Conservation (phyloP, 2,797 vertebrate species). For the Nannoperca obscura region DNA sequence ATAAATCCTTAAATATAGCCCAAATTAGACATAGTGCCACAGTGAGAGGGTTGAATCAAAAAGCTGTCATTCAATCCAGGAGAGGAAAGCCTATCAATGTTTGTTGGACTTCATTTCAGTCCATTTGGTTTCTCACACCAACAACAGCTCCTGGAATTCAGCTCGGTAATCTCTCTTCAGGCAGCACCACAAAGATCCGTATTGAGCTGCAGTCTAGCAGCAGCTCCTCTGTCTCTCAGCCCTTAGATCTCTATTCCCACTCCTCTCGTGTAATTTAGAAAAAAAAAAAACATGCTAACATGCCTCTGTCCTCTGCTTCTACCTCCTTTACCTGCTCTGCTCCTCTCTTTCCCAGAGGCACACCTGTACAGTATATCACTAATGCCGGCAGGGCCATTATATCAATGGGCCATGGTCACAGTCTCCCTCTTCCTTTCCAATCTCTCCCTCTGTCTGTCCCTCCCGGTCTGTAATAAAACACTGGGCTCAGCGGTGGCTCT, state of each 20-base stretch:
- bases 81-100: constrained; percentile 61
- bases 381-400: constrained; percentile 73
- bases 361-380: constrained; percentile 78
- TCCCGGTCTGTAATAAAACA: constrained; percentile 82
- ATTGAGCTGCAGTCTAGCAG: constrained; percentile 69
- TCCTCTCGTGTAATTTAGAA: constrained; percentile 66
- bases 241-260: constrained; percentile 68
- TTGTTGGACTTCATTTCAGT: constrained; percentile 69
- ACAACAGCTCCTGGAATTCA: constrained; percentile 70
- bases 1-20: constrained; percentile 63
- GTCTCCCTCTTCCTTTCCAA: constrained; percentile 63
- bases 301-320: constrained; percentile 44
- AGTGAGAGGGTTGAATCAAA: constrained; percentile 49
- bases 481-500: constrained; percentile 71
- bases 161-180: constrained; percentile 75
- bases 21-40: constrained; percentile 61
- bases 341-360: constrained; percentile 49
- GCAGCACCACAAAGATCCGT: constrained; percentile 71
- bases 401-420: constrained; percentile 75
- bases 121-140: constrained; percentile 77
- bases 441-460: constrained; percentile 67
- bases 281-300: constrained; percentile 45
- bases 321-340: constrained; percentile 10
- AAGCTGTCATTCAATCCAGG: constrained; percentile 62
- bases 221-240: constrained; percentile 61